These are phyloP conservation scores for Pachyuromys duprasi DNA, from an alignment of 2,797 vertebrate species.

Conservation along the genomic window DNA sequence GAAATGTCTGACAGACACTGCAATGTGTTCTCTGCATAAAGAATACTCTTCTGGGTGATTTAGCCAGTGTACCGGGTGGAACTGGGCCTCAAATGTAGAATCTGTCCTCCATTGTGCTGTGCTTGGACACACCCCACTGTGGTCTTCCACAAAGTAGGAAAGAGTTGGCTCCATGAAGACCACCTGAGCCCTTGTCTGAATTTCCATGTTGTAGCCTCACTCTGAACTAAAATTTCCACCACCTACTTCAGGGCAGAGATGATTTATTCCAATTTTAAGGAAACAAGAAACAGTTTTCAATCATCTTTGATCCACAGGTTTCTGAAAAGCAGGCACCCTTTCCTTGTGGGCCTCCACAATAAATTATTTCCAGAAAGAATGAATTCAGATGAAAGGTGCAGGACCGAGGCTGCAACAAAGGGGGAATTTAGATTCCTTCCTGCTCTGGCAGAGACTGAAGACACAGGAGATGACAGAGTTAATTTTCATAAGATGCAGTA, in stretches of 20 bases:
- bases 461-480: no score
- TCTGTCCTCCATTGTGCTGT: neutral
- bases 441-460: neutral
- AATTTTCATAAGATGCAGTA: neutral
- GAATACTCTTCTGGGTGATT: rapidly evolving
- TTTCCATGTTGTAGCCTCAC: rapidly evolving
- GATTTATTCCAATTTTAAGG: neutral
- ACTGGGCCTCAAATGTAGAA: neutral
- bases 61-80: rapidly evolving
- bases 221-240: no score
- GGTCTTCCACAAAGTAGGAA: neutral
- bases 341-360: neutral
- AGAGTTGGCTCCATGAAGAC: neutral
- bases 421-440: neutral
- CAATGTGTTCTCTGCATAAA: rapidly evolving
- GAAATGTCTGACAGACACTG: rapidly evolving
- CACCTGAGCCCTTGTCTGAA: neutral
- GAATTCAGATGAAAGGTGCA: neutral
- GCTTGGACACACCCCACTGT: rapidly evolving
- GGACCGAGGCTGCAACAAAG: neutral
- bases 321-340: neutral
- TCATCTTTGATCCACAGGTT: neutral
- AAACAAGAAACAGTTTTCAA: neutral
- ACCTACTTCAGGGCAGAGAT: rapidly evolving
- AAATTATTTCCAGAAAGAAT: neutral